phyloP scores from a whole-genome alignment of 2,888 invertebrate species.

The Drosophila mayaguana region DNA sequence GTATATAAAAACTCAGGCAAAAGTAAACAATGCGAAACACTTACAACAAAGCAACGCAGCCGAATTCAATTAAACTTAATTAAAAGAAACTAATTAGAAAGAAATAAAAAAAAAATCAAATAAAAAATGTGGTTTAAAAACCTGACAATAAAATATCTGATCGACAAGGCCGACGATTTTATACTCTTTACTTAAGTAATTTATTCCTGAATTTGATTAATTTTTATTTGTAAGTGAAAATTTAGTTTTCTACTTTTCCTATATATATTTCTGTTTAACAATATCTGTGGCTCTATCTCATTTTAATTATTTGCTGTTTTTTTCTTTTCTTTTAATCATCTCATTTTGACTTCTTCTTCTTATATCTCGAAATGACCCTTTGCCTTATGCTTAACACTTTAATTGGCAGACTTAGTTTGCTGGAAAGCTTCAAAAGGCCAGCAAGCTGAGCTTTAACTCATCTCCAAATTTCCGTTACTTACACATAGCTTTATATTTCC shows the following conservation, averaged over 20 bases:
- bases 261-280: neutral
- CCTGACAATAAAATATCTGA: neutral
- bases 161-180: too few species aligned
- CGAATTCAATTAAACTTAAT: slow-evolving; percentile 54
- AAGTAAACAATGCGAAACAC: slow-evolving; percentile 14
- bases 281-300: neutral
- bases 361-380: neutral
- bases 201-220: neutral
- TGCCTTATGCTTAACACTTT: neutral
- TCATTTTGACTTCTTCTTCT: neutral
- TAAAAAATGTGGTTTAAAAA: neutral
- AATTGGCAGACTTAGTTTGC: neutral
- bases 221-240: too few species aligned
- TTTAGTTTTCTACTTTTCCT: neutral
- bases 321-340: neutral
- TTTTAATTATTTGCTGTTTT: too few species aligned
- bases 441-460: too few species aligned
- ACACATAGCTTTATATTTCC: neutral
- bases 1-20: neutral
- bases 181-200: neutral
- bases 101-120: slow-evolving; percentile 22
- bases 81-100: slow-evolving; percentile 48
- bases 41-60: slow-evolving; percentile 25
- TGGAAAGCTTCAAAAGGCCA: neutral
- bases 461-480: neutral